Evolutionary conservation across 1,140 invertebrate genomes (phyloP).

Genomic region (Branchinecta lindahli): DNA sequence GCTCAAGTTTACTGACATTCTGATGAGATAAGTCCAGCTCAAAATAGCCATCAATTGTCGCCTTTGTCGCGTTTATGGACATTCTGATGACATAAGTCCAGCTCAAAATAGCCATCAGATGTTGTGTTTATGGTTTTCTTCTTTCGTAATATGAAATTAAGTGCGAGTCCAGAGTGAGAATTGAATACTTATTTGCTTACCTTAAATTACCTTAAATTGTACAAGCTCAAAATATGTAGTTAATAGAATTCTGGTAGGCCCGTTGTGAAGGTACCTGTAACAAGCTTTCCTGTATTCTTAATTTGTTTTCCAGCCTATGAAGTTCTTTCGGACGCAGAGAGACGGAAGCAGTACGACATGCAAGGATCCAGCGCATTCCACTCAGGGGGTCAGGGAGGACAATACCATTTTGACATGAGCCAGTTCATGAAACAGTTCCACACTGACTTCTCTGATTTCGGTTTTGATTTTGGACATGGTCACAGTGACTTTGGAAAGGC

Average conservation of each 20-base stretch:
- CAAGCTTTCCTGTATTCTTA: slow-evolving; percentile 12
- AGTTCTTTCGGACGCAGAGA: slow-evolving; percentile 30
- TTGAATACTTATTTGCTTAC: background rate
- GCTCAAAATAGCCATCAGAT: no score
- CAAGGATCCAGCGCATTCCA: slow-evolving; percentile 24
- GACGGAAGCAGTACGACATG: slow-evolving; percentile 30
- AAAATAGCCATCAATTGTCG: no score
- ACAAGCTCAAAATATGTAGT: no score
- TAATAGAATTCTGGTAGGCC: no score
- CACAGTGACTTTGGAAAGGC: slow-evolving; percentile 16
- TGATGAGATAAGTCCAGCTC: no score
- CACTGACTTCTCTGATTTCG: slow-evolving; percentile 18
- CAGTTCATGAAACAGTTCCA: slow-evolving; percentile 29
- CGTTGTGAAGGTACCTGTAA: background rate
- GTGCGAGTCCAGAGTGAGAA: no score
- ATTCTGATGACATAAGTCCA: no score
- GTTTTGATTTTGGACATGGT: slow-evolving; percentile 17
- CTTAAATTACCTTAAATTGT: no score
- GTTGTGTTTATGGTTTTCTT: slow-evolving; percentile 10
- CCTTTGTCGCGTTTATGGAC: no score
- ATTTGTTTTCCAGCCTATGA: slow-evolving; percentile 29
- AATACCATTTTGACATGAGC: slow-evolving; percentile 27
- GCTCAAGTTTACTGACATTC: no score
- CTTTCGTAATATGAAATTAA: no score
- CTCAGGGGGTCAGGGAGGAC: slow-evolving; percentile 16